Evolutionary conservation across 2,113 vertebrate genomes (phyloP), one percentile per base, ranked within the genome.

Genomic region (Dinomys branickii): DNA sequence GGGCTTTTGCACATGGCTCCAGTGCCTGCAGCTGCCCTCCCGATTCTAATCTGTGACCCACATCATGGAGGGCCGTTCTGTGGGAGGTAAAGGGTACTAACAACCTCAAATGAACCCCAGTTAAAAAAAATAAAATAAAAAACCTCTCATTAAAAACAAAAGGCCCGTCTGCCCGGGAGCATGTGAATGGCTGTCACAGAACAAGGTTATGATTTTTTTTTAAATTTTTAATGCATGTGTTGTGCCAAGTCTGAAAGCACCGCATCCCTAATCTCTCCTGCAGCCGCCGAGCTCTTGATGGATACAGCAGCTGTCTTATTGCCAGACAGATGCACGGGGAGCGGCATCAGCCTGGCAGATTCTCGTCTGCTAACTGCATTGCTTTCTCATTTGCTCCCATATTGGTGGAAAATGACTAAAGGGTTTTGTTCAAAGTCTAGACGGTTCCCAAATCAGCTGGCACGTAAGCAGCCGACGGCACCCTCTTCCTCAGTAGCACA

Each of bases 401-500:
- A 93, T 94, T 96, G 96, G 94, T 94, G 96, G 96, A 96, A 97
- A 96, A 97, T 94, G 97, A 98, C 95, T 97, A 67, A 96, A 98
- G 92, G 65, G 1, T 81, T 88, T 92, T 77, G 90, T 38, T 30
- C 92, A 82, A 65, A 96, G 97, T 97, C 97, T 97, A 97, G 98
- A 97, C 95, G 41, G 61, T 73, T 87, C 98, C 95, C 65, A 7
- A 88, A 98, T 90, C 97, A 92, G 41, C 75, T n/a, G 87, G 86
- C 16, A 0, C 95, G 94, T 91, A 93, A 92, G 92, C 78, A 44
- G 71, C 82, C 26, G 61, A 94, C 35, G 22, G 90, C 93, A 89
- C 47, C 38, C 78, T 88, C 91, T 88, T 38, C 87, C 44, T 63
- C 69, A 0, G 82, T 69, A 5, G 28, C 69, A 81, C 85, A 17